These are phyloP conservation scores for Sitta europaea DNA, from an alignment of 2,113 vertebrate genomes.

Conservation along the genomic window DNA sequence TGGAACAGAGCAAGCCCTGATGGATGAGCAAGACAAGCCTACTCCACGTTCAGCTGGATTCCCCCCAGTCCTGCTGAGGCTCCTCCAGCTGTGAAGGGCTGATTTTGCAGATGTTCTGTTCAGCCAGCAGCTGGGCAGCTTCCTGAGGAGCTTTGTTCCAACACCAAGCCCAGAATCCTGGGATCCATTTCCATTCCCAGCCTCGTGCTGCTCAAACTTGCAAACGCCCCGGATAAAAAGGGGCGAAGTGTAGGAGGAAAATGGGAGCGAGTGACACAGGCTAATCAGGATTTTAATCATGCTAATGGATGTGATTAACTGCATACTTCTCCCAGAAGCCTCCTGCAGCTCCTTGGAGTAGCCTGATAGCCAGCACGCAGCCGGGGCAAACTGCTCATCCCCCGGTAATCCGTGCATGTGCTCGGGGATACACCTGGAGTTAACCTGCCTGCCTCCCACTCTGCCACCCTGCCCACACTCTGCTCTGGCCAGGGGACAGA, in stretches of 20 bases:
- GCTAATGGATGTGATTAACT: slow-evolving; percentile 62
- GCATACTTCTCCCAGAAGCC: slow-evolving; percentile 30
- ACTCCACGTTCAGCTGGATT: not conserved
- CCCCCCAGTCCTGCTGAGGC: not conserved
- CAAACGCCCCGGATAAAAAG: not conserved
- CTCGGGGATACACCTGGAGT: not conserved
- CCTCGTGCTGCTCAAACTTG: not conserved
- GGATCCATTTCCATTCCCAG: not conserved
- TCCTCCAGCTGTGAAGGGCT: not conserved
- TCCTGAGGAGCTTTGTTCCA: not conserved
- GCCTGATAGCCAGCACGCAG: not conserved
- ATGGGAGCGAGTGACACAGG: slow-evolving; percentile 28
- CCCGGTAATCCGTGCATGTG: not conserved
- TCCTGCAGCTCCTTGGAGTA: not conserved
- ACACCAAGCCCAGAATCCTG: not conserved
- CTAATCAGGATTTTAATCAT: slow-evolving; percentile 47
- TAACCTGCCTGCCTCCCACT: not conserved
- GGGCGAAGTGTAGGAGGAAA: not conserved
- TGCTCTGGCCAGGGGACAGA: not conserved
- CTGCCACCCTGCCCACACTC: not conserved
- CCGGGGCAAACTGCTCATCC: not conserved
- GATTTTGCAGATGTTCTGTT: not conserved
- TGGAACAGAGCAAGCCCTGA: not conserved
- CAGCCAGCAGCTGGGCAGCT: not conserved
- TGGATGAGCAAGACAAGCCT: not conserved